Percentiles rank a stretch among this genome's conserved stretches.
phyloP scores from a whole-genome alignment of 2,113 vertebrate genomes.

The Gadus macrocephalus region DNA sequence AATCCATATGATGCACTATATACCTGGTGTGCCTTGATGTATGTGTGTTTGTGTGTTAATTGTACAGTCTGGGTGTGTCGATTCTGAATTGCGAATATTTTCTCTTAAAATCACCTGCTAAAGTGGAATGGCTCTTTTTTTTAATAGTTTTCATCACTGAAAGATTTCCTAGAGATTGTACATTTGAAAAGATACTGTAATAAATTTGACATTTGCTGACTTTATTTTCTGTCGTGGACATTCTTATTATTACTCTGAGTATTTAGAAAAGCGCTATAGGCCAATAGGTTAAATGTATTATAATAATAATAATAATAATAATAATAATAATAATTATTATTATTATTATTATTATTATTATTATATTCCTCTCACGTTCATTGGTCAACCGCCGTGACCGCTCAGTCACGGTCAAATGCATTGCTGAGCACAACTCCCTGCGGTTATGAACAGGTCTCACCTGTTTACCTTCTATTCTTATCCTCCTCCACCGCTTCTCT shows the following conservation, averaged over 20 bases:
- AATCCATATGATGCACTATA: background rate
- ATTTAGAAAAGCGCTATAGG: background rate
- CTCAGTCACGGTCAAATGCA: too few species aligned
- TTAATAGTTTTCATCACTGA: constrained; percentile 41
- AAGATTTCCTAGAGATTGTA: constrained; percentile 50
- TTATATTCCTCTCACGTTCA: too few species aligned
- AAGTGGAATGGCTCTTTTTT: constrained; percentile 27
- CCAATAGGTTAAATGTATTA: too few species aligned
- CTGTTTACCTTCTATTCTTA: constrained; percentile 49
- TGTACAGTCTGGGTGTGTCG: constrained; percentile 35
- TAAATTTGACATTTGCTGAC: constrained; percentile 28
- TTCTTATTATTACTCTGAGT: background rate
- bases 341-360: background rate
- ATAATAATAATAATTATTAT: background rate
- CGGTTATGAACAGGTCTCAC: constrained; percentile 66
- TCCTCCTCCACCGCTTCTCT: constrained; percentile 51
- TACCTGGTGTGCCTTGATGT: constrained; percentile 17
- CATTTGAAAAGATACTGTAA: constrained; percentile 63
- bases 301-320: too few species aligned
- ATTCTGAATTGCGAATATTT: constrained; percentile 11
- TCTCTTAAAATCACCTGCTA: constrained; percentile 31
- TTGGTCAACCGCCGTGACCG: too few species aligned
- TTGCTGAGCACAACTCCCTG: too few species aligned
- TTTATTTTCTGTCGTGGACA: constrained; percentile 13
- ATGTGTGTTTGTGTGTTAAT: constrained; percentile 48